Evolutionary conservation across 1,140 invertebrate genomes (phyloP).

Genomic region (Drosophila arizonae): DNA sequence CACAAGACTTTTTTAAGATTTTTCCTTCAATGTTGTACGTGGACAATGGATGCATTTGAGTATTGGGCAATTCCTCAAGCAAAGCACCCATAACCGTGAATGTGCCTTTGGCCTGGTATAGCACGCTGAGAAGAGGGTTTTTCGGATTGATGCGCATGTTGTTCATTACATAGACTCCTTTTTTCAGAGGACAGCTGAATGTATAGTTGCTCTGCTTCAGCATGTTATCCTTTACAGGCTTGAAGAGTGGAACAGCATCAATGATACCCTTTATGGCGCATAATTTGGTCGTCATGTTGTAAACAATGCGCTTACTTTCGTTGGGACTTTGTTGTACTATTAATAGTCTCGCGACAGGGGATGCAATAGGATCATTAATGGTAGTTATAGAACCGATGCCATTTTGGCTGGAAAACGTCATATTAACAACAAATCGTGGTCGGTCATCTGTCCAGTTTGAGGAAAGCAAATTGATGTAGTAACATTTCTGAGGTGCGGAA

Average conservation of each 20-base stretch:
- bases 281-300: slow-evolving; percentile 65
- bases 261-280: slow-evolving; percentile 54
- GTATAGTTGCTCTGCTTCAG: slow-evolving; percentile 67
- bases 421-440: slow-evolving; percentile 64
- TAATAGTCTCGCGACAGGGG: slow-evolving; percentile 48
- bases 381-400: slow-evolving; percentile 58
- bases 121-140: slow-evolving; percentile 54
- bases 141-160: slow-evolving; percentile 64
- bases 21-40: slow-evolving; percentile 55
- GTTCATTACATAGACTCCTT: slow-evolving; percentile 63
- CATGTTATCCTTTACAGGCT: slow-evolving; percentile 61
- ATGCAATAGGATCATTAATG: slow-evolving; percentile 58
- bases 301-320: slow-evolving; percentile 48
- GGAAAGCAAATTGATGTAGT: slow-evolving; percentile 45
- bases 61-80: slow-evolving; percentile 39
- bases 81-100: slow-evolving; percentile 53
- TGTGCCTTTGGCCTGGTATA: slow-evolving; percentile 55
- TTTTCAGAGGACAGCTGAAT: slow-evolving; percentile 57
- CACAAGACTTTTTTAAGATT: slow-evolving; percentile 51
- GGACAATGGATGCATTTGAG: slow-evolving; percentile 33
- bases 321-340: slow-evolving; percentile 38
- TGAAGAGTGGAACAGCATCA: slow-evolving; percentile 65
- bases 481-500: slow-evolving; percentile 48
- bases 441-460: slow-evolving; percentile 67
- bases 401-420: slow-evolving; percentile 62